Evolutionary conservation across 2,888 invertebrate species (phyloP), one percentile per base, ranked within the genome.

Genomic region (Aspidiotus destructor): DNA sequence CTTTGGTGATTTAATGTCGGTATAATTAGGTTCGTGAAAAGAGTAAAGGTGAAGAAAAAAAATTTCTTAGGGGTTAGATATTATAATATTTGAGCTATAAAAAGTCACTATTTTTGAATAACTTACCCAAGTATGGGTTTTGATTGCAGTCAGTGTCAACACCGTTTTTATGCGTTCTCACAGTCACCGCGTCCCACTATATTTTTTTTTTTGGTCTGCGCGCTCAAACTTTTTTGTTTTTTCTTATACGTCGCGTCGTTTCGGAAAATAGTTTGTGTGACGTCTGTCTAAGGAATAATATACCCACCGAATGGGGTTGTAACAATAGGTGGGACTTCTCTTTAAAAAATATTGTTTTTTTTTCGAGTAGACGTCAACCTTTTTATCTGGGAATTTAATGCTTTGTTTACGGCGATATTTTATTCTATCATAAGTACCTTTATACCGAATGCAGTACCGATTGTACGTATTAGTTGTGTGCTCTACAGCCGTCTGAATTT

Each of bases 341-440:
- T 13, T n/a, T 11, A 48, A 48, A 48, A 48, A 48, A 48, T 48
- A 48, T 48, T n/a, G 48, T 13, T 13, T 11, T 48, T 48, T n/a
- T 48, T 11, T 48, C 48, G 48, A 48, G 48, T 13, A 11, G 48
- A 11, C n/a, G n/a, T 13, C 48, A 13, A 48, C n/a, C 10, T 48
- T 48, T 48, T 48, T 48, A 13, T 48, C 48, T 3, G 48, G 48
- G 48, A 48, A 11, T 48, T 48, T n/a, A n/a, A 13, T 48, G 28
- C 28, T 48, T 48, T 48, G 48, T 48, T 48, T 48, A 13, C 48
- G n/a, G n/a, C 48, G 48, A 48, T 48, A 48, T 48, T 48, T n/a
- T n/a, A 48, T 48, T 48, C 48, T 48, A 48, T 48, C n/a, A n/a
- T 48, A n/a, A n/a, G n/a, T 13, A n/a, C 48, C 48, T 28, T 28